Conservation (phyloP, 1,140 invertebrate genomes). For the Drosophila erecta region DNA sequence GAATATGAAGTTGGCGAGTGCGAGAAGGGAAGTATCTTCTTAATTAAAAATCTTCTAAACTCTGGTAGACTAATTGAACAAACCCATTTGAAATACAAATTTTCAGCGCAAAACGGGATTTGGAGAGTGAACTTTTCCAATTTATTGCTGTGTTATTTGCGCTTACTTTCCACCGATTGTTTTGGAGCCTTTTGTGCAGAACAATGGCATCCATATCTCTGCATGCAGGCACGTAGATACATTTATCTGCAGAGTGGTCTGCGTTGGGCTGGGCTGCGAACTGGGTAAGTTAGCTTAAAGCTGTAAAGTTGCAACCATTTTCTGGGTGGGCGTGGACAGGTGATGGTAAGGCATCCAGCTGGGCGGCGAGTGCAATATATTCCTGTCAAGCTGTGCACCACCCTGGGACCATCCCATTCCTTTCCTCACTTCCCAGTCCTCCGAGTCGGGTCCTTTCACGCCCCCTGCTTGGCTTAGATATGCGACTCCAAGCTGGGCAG, state of each 20-base stretch:
- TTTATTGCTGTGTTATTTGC: neutral
- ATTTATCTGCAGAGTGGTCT: conserved; percentile 14
- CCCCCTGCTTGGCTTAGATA: conserved; percentile 9
- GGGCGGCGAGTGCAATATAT: conserved; percentile 48
- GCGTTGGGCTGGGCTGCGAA: neutral
- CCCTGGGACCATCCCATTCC: neutral
- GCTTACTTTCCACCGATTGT: conserved; percentile 16
- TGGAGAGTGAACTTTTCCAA: neutral
- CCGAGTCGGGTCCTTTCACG: neutral
- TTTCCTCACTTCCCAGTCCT: neutral
- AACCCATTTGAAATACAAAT: neutral
- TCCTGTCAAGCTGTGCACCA: conserved; percentile 50
- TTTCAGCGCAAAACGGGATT: neutral
- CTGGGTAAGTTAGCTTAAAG: conserved; percentile 11
- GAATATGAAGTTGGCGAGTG: too few relatives aligned
- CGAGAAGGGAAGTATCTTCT: neutral
- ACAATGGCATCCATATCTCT: conserved; percentile 1
- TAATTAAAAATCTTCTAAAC: neutral
- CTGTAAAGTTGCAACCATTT: conserved; percentile 24
- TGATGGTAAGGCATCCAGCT: conserved; percentile 21
- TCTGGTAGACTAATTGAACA: neutral
- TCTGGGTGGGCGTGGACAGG: conserved; percentile 31
- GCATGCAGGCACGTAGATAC: neutral
- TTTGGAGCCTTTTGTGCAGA: conserved; percentile 19
- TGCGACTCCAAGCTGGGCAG: conserved; percentile 24